Evolutionary conservation across 2,888 invertebrate genomes (phyloP).

Genomic region (Ceramica pisi): DNA sequence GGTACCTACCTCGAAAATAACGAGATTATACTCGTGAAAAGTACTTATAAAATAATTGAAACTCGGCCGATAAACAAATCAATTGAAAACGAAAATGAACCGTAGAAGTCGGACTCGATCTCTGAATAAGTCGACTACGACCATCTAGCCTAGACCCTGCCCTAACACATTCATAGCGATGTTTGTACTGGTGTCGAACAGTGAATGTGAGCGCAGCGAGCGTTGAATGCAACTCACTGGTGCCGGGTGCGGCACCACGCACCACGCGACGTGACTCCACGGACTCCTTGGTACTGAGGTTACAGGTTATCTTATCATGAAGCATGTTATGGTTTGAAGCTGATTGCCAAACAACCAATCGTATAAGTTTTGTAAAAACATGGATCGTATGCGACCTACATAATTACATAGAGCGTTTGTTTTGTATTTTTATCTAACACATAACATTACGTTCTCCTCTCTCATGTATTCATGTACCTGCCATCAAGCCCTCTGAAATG

Average conservation of each 20-base stretch:
- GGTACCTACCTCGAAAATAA: slow-evolving; percentile 24
- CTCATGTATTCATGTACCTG: slow-evolving; percentile 11
- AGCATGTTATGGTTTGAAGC: slow-evolving; percentile 66
- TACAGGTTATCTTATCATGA: slow-evolving; percentile 75
- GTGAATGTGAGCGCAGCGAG: slow-evolving; percentile 11
- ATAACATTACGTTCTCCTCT: slow-evolving; percentile 27
- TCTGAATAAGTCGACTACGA: not conserved
- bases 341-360: slow-evolving; percentile 73
- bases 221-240: slow-evolving; percentile 27
- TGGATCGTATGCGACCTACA: slow-evolving; percentile 50
- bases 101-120: slow-evolving; percentile 20
- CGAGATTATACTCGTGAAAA: slow-evolving; percentile 51
- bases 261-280: not conserved
- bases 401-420: slow-evolving; percentile 13
- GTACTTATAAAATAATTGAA: slow-evolving; percentile 59
- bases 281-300: slow-evolving; percentile 22
- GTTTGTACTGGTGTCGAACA: not conserved
- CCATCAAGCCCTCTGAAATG: slow-evolving; percentile 9
- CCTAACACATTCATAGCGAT: slow-evolving; percentile 16
- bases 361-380: slow-evolving; percentile 56
- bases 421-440: slow-evolving; percentile 14
- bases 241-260: too few relatives aligned
- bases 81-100: slow-evolving; percentile 50
- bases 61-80: slow-evolving; percentile 61
- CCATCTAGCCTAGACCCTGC: not conserved